Percentiles rank a stretch among this genome's conserved stretches.
phyloP scores from a whole-genome alignment of 2,113 vertebrate species.

The Vimba vimba region DNA sequence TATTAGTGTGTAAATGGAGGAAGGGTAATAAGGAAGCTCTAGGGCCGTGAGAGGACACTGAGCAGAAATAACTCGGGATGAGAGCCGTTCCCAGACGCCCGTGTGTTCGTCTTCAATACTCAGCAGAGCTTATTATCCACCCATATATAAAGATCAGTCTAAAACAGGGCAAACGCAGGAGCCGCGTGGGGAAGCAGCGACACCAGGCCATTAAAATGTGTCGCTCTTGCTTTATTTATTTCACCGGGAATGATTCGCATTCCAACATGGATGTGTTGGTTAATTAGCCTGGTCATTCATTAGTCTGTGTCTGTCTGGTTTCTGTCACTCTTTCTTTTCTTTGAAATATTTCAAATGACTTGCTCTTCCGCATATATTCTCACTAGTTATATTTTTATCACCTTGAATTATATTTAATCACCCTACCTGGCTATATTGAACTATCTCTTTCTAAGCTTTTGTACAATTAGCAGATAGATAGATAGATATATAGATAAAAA shows the following conservation, averaged over 20 bases:
- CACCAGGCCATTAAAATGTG: constrained; percentile 18
- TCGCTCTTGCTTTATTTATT: constrained; percentile 35
- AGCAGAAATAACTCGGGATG: constrained; percentile 51
- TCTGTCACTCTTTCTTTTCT: constrained; percentile 1
- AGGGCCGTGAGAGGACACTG: constrained; percentile 61
- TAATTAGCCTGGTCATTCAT: constrained; percentile 49
- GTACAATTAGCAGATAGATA: not conserved
- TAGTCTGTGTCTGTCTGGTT: constrained; percentile 2
- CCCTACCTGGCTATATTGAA: too few relatives aligned
- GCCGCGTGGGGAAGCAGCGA: not conserved
- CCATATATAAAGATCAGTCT: constrained; percentile 28
- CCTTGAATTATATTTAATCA: not conserved
- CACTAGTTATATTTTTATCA: not conserved
- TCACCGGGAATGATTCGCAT: constrained; percentile 17
- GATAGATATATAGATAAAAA: too few relatives aligned
- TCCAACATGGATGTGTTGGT: constrained; percentile 9
- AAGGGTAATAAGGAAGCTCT: constrained; percentile 76
- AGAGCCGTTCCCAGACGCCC: constrained; percentile 36
- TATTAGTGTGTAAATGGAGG: constrained; percentile 79
- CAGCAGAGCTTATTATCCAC: constrained; percentile 50
- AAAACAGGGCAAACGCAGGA: constrained; percentile 40
- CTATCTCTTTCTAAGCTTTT: not conserved
- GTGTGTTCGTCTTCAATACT: constrained; percentile 33
- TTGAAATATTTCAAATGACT: constrained; percentile 16
- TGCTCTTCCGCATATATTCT: not conserved